Percentiles rank a stretch among this genome's conserved stretches.
These are phyloP conservation scores for Lanistes nyassanus DNA, from an alignment of 1,140 invertebrate genomes.

Conservation along the genomic window DNA sequence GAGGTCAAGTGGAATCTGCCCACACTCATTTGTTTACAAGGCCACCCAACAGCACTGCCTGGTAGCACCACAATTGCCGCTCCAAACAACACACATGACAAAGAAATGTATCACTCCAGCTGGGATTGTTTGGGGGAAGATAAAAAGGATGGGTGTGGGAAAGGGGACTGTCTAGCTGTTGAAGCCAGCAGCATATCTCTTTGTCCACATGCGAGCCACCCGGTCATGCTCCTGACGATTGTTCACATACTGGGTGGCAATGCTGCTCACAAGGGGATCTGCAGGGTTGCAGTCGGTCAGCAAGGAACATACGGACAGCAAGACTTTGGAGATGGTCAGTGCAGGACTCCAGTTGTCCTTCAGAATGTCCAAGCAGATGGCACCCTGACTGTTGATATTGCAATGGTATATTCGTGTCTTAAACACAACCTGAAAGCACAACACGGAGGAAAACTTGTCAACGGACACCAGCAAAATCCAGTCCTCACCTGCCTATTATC, in stretches of 20 bases:
- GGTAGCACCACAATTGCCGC: too few relatives aligned
- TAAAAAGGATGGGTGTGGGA: too few relatives aligned
- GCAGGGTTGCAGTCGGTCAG: slow-evolving; percentile 77
- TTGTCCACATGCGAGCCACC: slow-evolving; percentile 97
- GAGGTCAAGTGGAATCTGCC: too few relatives aligned
- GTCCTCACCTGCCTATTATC: too few relatives aligned
- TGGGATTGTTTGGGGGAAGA: too few relatives aligned
- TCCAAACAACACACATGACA: too few relatives aligned
- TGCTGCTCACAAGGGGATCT: slow-evolving; percentile 96
- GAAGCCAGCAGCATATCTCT: slow-evolving; percentile 90
- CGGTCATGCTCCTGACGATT: slow-evolving; percentile 98
- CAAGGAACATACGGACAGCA: slow-evolving; percentile 82
- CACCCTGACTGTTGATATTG: slow-evolving; percentile 67
- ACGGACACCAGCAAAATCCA: too few relatives aligned
- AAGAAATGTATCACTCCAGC: too few relatives aligned
- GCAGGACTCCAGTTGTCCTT: slow-evolving; percentile 68
- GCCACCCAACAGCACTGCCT: too few relatives aligned
- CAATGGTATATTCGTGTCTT: slow-evolving; percentile 71
- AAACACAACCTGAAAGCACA: slow-evolving; percentile 85
- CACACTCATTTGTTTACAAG: too few relatives aligned
- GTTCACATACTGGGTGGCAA: slow-evolving; percentile 97
- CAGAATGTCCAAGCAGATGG: slow-evolving; percentile 67
- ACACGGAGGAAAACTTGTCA: too few relatives aligned
- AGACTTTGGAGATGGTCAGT: slow-evolving; percentile 69
- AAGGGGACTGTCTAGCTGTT: slow-evolving; percentile 21